Conservation (phyloP, 2,888 invertebrate genomes). For the Philonicus albiceps region DNA sequence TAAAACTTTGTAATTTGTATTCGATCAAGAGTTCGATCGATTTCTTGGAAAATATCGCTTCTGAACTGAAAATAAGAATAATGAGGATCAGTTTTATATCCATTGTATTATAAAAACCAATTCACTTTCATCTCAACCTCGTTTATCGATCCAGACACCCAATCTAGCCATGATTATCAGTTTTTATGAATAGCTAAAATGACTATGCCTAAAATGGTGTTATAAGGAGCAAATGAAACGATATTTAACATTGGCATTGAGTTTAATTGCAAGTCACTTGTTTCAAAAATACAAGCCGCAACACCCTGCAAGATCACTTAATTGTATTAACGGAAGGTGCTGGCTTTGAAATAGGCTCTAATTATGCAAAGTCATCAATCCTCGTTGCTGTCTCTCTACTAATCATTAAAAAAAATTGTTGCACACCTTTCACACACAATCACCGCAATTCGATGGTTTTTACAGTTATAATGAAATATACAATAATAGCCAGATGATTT, state of each 20-base stretch:
- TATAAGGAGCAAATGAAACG: not conserved
- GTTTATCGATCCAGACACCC: not conserved
- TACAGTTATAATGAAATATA: not conserved
- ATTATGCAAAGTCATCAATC: not conserved
- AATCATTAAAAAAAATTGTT: not conserved
- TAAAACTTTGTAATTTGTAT: not conserved
- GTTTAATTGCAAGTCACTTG: not conserved
- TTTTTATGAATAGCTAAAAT: not conserved
- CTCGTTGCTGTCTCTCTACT: not conserved
- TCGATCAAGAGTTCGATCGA: not conserved
- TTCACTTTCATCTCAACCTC: not conserved
- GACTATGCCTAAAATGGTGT: not conserved
- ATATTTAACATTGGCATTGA: not conserved
- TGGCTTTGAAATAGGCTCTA: not conserved
- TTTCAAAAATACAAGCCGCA: not conserved
- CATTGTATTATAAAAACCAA: not conserved
- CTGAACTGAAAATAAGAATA: not conserved
- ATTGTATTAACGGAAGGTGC: not conserved
- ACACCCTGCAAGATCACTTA: not conserved
- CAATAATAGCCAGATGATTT: conserved; percentile 19
- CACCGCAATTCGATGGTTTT: not conserved
- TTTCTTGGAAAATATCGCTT: not conserved
- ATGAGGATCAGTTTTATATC: not conserved
- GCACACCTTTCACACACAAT: not conserved
- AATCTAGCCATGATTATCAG: not conserved